Evolutionary conservation across 30 jellyfish, hydroid and myxozoan species (phyloP).

Genomic region (Nemopilema nomurai): DNA sequence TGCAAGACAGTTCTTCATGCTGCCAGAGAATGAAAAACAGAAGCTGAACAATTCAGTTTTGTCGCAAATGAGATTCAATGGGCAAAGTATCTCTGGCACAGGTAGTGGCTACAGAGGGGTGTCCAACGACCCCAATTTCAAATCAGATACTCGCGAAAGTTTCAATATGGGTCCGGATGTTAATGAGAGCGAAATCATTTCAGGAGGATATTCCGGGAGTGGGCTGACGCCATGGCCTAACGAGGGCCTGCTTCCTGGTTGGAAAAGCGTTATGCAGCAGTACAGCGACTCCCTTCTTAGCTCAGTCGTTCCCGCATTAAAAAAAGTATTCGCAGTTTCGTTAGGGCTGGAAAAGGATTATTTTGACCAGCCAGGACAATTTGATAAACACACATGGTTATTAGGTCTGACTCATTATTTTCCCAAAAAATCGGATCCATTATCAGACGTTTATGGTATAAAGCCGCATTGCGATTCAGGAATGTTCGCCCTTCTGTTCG

Average conservation of each 20-base stretch:
- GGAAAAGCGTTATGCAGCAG: conserved; percentile 15
- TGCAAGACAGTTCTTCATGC: conserved; percentile 40
- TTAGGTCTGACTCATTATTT: conserved; percentile 34
- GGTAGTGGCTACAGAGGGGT: conserved; percentile 61
- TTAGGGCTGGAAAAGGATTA: conserved; percentile 22
- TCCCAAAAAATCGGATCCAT: conserved; percentile 21
- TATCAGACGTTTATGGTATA: conserved; percentile 28
- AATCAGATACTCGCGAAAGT: conserved; percentile 51
- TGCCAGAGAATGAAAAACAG: conserved; percentile 15
- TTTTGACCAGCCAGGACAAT: conserved; percentile 39
- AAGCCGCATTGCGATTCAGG: conserved; percentile 60
- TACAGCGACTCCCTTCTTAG: conserved; percentile 27
- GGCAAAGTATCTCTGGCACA: conserved; percentile 40
- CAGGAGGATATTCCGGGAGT: conserved; percentile 45
- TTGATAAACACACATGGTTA: conserved; percentile 43
- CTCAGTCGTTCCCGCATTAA: background rate
- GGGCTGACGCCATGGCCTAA: conserved; percentile 56
- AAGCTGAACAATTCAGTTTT: conserved; percentile 4
- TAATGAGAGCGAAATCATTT: background rate
- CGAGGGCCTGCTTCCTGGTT: conserved; percentile 28
- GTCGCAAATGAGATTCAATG: conserved; percentile 39
- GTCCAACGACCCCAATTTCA: conserved; percentile 39
- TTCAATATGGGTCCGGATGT: conserved; percentile 57
- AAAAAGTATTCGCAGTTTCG: conserved; percentile 38
- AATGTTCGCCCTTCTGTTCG: conserved; percentile 39